These are phyloP conservation scores for Yoshiicerus persimilis DNA, from an alignment of 1,140 invertebrate genomes.

Conservation along the genomic window DNA sequence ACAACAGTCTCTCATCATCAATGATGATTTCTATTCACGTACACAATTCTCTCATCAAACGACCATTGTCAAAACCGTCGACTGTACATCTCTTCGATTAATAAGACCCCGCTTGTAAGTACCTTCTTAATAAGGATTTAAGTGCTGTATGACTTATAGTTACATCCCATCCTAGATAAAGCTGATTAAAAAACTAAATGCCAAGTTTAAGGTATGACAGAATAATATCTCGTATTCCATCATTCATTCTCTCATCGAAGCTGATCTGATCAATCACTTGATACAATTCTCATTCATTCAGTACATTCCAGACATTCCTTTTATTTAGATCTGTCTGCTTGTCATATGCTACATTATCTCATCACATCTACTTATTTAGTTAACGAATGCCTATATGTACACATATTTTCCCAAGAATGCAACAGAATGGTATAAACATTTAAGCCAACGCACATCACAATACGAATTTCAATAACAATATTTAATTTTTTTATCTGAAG, in stretches of 20 bases:
- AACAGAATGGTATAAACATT: background rate
- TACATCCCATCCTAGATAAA: too few species aligned
- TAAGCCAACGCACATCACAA: background rate
- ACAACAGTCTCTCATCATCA: background rate
- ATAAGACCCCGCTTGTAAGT: background rate
- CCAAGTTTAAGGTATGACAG: background rate
- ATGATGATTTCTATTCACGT: background rate
- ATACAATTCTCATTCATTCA: constrained; percentile 34
- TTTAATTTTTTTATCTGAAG: background rate
- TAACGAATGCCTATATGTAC: background rate
- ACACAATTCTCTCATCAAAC: constrained; percentile 38
- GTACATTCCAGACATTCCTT: constrained; percentile 30
- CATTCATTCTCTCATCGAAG: constrained; percentile 12
- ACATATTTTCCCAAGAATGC: background rate
- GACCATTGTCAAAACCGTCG: constrained; percentile 25
- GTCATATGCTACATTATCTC: background rate
- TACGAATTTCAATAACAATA: background rate
- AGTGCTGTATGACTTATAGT: too few species aligned
- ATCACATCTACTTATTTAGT: background rate
- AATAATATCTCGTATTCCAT: background rate
- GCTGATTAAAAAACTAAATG: background rate
- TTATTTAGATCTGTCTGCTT: background rate
- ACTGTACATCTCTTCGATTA: background rate
- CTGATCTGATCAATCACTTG: constrained; percentile 40
- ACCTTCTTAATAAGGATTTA: too few species aligned